Evolutionary conservation across 2,888 invertebrate species (phyloP).

Genomic region (Lepidochrysops patricia): DNA sequence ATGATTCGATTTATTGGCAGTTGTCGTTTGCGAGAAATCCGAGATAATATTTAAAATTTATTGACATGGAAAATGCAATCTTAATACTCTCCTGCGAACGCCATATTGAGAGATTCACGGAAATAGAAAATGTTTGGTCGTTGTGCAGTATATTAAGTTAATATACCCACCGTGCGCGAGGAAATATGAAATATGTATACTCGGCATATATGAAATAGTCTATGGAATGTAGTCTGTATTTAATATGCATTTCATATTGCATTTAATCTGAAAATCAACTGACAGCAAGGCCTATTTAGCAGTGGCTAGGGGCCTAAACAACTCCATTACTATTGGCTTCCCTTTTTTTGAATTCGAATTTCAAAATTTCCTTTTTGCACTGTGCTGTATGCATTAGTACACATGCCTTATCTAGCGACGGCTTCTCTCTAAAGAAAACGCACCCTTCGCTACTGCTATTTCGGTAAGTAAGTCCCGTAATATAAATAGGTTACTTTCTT

Average conservation of each 20-base stretch:
- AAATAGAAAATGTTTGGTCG: constrained; percentile 4
- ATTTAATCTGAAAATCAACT: no score
- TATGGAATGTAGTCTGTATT: neutral
- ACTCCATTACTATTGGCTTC: no score
- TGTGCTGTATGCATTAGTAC: no score
- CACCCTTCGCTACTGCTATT: no score
- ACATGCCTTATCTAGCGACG: no score
- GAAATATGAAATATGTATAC: neutral
- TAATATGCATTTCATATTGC: neutral
- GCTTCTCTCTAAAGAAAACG: no score
- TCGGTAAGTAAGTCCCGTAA: no score
- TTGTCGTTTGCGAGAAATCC: neutral
- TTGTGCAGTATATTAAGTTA: constrained; percentile 2
- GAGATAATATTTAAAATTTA: constrained; percentile 11
- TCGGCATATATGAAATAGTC: neutral
- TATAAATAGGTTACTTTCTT: no score
- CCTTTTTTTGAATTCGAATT: no score
- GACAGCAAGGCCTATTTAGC: no score
- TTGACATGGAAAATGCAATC: constrained; percentile 12
- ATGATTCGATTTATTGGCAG: neutral
- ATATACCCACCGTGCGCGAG: neutral
- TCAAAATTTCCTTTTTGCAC: no score
- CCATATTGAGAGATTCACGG: constrained; percentile 6
- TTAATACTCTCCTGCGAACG: neutral
- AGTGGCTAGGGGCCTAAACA: no score